Evolutionary conservation across 2,888 invertebrate species (phyloP).

Genomic region (Drosophila mimetica): DNA sequence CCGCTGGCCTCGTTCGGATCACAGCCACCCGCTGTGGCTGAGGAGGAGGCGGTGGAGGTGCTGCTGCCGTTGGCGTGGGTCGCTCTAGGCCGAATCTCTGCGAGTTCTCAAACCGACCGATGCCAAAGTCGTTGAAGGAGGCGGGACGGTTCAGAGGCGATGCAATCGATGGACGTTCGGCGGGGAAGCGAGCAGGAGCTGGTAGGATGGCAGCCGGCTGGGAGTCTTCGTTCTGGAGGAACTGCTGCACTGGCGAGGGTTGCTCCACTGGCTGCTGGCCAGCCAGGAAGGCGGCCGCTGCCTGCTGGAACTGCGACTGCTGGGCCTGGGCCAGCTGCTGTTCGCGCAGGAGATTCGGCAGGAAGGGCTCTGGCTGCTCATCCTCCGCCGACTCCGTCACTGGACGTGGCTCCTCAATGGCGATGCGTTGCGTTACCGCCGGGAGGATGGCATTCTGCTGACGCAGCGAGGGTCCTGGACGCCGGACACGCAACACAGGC

Average conservation of each 20-base stretch:
- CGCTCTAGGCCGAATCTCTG: conserved; percentile 81
- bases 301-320: conserved; percentile 80
- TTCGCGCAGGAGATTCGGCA: conserved; percentile 84
- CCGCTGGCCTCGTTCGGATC: conserved; percentile 76
- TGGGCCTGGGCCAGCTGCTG: conserved; percentile 83
- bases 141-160: conserved; percentile 62
- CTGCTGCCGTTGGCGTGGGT: conserved; percentile 55
- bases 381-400: conserved; percentile 89
- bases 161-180: conserved; percentile 73
- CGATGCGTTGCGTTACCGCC: conserved; percentile 78
- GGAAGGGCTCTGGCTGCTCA: conserved; percentile 86
- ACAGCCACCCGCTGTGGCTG: conserved; percentile 85
- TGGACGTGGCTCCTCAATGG: conserved; percentile 85
- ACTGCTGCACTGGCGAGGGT: conserved; percentile 82
- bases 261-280: conserved; percentile 83
- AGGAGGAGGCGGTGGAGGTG: conserved; percentile 60
- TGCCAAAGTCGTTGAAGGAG: conserved; percentile 80
- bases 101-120: conserved; percentile 74
- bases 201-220: conserved; percentile 68
- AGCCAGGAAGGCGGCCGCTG: conserved; percentile 77
- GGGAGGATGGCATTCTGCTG: conserved; percentile 84
- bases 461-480: conserved; percentile 85
- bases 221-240: conserved; percentile 69
- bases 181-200: conserved; percentile 77
- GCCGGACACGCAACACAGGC: conserved; percentile 82